phyloP scores from a whole-genome alignment of 2,888 invertebrate species.

The Achlya flavicornis region DNA sequence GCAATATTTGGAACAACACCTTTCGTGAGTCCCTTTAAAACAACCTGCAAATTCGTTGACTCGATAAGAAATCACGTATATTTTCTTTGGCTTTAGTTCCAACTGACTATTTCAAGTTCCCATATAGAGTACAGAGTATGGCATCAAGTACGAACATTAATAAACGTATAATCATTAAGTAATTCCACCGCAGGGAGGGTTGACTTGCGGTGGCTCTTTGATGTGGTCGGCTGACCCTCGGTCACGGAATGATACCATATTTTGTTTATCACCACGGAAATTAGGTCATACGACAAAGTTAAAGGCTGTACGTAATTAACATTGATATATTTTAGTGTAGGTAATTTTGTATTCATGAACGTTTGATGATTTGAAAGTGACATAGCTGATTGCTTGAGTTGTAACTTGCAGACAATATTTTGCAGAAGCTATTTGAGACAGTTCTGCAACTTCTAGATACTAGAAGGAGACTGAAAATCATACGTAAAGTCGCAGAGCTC shows the following conservation, averaged over 20 bases:
- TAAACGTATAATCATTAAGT: slow-evolving; percentile 53
- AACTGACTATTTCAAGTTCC: slow-evolving; percentile 18
- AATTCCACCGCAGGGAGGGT: slow-evolving; percentile 47
- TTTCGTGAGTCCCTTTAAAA: too few relatives aligned
- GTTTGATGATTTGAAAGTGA: neutral
- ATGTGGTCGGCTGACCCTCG: slow-evolving; percentile 21
- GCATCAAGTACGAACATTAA: slow-evolving; percentile 37
- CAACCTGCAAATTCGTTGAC: too few relatives aligned
- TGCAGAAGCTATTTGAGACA: too few relatives aligned
- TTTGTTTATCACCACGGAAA: slow-evolving; percentile 1
- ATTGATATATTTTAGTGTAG: neutral
- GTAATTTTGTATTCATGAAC: neutral
- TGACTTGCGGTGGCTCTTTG: slow-evolving; percentile 23
- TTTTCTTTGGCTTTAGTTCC: too few relatives aligned
- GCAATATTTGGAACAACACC: too few relatives aligned
- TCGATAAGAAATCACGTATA: too few relatives aligned
- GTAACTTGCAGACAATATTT: too few relatives aligned
- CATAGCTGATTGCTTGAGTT: neutral
- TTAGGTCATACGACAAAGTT: neutral
- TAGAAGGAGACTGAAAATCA: too few relatives aligned
- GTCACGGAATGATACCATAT: slow-evolving; percentile 6
- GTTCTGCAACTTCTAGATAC: too few relatives aligned
- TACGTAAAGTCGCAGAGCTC: too few relatives aligned
- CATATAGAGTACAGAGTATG: slow-evolving; percentile 24
- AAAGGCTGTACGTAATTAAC: neutral